Conservation (phyloP, 2,113 vertebrate genomes). For the Mustela nigripes region DNA sequence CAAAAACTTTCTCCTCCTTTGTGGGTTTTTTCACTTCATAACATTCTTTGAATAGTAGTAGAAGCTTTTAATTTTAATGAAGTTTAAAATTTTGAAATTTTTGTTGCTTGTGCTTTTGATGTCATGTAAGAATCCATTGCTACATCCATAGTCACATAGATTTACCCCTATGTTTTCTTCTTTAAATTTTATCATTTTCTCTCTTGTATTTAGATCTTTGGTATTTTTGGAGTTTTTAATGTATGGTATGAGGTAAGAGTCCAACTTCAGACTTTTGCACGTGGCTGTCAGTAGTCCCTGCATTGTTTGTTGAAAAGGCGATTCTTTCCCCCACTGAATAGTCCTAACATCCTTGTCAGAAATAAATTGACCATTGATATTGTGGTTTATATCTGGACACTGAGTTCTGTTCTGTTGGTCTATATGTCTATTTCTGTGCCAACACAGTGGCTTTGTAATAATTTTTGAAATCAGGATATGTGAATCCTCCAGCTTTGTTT, state of each 20-base stretch:
- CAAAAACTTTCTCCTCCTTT: neutral
- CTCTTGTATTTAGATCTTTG: neutral
- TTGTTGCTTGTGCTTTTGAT: neutral
- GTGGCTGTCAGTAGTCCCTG: neutral
- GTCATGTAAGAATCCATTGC: neutral
- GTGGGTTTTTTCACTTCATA: neutral
- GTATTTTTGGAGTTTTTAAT: neutral
- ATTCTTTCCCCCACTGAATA: neutral
- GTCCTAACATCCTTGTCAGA: neutral
- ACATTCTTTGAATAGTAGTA: neutral
- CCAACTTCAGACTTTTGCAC: neutral
- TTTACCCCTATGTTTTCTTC: neutral
- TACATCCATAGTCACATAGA: neutral
- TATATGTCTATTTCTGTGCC: neutral
- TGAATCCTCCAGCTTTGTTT: neutral
- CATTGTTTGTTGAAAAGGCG: neutral
- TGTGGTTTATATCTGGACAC: neutral
- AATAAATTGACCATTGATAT: neutral
- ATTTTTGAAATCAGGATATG: neutral
- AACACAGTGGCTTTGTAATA: neutral
- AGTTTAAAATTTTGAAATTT: neutral
- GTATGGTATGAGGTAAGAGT: neutral
- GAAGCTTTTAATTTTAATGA: neutral
- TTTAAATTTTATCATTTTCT: neutral
- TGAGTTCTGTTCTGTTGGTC: neutral